Conservation (phyloP, 2,888 invertebrate species). For the Drosophila austrosaltans region DNA sequence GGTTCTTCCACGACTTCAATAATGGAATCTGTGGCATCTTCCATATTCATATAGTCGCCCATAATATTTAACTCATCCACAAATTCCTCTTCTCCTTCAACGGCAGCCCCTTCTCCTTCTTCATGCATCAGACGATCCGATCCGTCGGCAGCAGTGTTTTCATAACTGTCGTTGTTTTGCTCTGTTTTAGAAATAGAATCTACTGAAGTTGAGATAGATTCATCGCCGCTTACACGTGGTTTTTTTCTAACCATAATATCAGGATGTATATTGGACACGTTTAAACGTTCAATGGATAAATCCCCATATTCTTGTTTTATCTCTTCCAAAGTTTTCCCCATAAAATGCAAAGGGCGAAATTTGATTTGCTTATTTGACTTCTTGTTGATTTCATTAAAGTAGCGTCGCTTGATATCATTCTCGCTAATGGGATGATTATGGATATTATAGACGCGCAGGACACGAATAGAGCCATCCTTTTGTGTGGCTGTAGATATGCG, state of each 20-base stretch:
- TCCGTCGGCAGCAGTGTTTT: slow-evolving; percentile 25
- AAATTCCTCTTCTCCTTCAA: slow-evolving; percentile 46
- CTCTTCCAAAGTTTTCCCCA: slow-evolving; percentile 71
- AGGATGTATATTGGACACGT: slow-evolving; percentile 60
- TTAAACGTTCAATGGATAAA: slow-evolving; percentile 65
- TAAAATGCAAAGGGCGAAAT: slow-evolving; percentile 68
- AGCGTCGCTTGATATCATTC: slow-evolving; percentile 75
- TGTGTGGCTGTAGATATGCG: slow-evolving; percentile 76
- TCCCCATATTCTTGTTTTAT: slow-evolving; percentile 76
- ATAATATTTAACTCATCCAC: slow-evolving; percentile 10
- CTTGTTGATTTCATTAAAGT: slow-evolving; percentile 76
- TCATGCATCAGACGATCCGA: slow-evolving; percentile 26
- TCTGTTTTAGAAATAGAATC: slow-evolving; percentile 23
- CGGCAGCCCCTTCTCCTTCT: slow-evolving; percentile 33
- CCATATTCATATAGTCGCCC: slow-evolving; percentile 38
- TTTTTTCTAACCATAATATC: slow-evolving; percentile 69
- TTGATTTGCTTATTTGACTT: slow-evolving; percentile 68
- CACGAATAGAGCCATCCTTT: slow-evolving; percentile 70
- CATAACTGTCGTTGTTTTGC: slow-evolving; percentile 21
- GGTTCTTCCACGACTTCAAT: slow-evolving; percentile 70
- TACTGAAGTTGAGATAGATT: not conserved
- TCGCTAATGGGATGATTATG: slow-evolving; percentile 75
- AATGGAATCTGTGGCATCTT: slow-evolving; percentile 62
- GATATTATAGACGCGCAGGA: slow-evolving; percentile 72
- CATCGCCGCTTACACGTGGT: slow-evolving; percentile 44